phyloP scores from a whole-genome alignment of 2,797 vertebrate species.

The Amblyraja radiata region DNA sequence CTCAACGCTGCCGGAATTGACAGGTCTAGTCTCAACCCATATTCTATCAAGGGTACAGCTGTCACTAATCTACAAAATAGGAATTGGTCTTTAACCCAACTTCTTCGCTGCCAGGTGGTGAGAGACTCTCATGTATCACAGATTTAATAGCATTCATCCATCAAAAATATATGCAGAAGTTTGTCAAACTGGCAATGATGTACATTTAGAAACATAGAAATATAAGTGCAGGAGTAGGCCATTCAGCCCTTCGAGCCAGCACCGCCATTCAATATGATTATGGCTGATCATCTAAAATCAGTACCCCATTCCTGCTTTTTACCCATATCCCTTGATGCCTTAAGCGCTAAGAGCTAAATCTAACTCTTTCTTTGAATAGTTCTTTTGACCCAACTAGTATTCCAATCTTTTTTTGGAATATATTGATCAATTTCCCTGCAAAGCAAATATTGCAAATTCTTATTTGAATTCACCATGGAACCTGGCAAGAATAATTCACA shows the following conservation, averaged over 20 bases:
- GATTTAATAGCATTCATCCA: slow-evolving; percentile 34
- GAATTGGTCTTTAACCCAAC: slow-evolving; percentile 29
- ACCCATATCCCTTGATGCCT: too few relatives aligned
- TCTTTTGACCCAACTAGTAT: background rate
- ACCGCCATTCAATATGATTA: too few relatives aligned
- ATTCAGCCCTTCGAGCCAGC: too few relatives aligned
- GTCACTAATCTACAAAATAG: slow-evolving; percentile 35
- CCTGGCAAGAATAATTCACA: background rate
- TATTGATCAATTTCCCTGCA: background rate
- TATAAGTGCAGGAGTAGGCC: too few relatives aligned
- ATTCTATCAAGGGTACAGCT: slow-evolving; percentile 31
- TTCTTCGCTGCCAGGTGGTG: slow-evolving; percentile 33
- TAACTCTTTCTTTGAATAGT: background rate
- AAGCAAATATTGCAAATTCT: background rate
- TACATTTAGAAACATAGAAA: too few relatives aligned
- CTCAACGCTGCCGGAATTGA: slow-evolving; percentile 21
- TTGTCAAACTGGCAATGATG: background rate
- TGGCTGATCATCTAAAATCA: too few relatives aligned
- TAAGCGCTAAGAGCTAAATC: too few relatives aligned
- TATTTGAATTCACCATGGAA: background rate
- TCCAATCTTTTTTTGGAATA: background rate
- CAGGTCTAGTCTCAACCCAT: slow-evolving; percentile 15
- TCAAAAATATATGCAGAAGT: background rate
- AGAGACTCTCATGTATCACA: background rate
- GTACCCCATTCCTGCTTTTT: too few relatives aligned